Base-by-base conservation (phyloP, 2,113 vertebrate species). In the Hemichromis elongatus region DNA sequence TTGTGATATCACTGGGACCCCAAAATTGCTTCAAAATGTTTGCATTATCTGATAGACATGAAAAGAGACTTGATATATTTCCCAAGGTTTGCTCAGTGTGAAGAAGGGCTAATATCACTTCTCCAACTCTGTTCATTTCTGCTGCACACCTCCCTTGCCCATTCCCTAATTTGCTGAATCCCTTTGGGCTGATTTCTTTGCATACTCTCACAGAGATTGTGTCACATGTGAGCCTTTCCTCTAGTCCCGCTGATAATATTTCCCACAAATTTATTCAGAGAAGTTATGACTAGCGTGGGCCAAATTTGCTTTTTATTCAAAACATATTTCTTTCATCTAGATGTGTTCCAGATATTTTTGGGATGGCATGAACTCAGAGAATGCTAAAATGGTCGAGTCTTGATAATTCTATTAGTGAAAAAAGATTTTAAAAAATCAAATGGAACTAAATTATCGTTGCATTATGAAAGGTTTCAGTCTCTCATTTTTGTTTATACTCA, bases 21-120 rank as follows among this genome's bases (percentile, higher is more conserved):
- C 55, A 42, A 83, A 90, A 90, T 83, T 80, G 33, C 73, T 88
- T 80, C 57, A 59, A 90, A 83, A 79, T 88, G 68, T 87, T 89
- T 87, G 68, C 50, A 82, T 70, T 81, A 87, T 85, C 82, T 85
- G 56, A 89, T 86, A 42, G 50, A 84, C 73, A 79, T 57, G 75
- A 80, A 77, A 85, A 55, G 57, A 85, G 47, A 56, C 56, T 70
- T 85, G 30, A 78, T 73, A 86, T 82, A 86, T 87, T 85, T 54
- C n/a, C 50, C 54, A 33, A 78, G 77, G 66, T 89, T 77, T 86
- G 16, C 83, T 88, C 12, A 63, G 42, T 40, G 24, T 77, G 73
- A 73, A 73, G 63, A 77, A 77, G n/a, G 33, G 18, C 82, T 84
- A 77, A 86, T 84, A 87, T 85, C 47, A 45, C 18, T 81, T 21